These are phyloP conservation scores for Phrynocephalus guinanensis DNA, from an alignment of 2,797 vertebrate species.

Conservation along the genomic window DNA sequence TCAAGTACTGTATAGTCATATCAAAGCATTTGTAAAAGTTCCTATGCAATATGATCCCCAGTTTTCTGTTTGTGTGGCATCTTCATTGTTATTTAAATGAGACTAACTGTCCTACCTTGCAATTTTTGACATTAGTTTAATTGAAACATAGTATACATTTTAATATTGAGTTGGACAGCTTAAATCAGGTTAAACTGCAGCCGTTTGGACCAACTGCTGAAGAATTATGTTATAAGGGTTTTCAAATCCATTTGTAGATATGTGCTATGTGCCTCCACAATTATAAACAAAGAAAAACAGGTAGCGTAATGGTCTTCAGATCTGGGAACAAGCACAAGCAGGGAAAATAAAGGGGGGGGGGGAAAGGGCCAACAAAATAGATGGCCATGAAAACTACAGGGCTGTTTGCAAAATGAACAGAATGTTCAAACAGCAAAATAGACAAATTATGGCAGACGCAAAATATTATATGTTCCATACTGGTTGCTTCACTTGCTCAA, in stretches of 20 bases:
- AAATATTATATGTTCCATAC: neutral
- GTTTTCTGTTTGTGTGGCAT: conserved; percentile 2
- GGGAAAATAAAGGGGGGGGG: neutral
- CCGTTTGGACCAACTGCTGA: neutral
- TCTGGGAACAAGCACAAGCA: neutral
- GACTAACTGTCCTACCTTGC: neutral
- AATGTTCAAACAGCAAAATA: neutral
- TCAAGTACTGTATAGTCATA: neutral
- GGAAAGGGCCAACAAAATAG: neutral
- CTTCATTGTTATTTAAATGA: neutral
- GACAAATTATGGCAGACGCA: neutral
- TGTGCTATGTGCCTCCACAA: neutral
- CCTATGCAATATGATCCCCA: neutral
- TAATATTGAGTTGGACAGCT: conserved; percentile 6
- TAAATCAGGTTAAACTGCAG: neutral
- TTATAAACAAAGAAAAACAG: neutral
- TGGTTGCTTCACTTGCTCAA: neutral
- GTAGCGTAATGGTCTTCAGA: neutral
- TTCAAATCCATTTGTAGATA: neutral
- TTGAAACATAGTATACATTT: neutral
- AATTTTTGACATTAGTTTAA: neutral
- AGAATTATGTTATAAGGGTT: neutral
- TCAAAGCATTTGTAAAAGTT: conserved; percentile 24
- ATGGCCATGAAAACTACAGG: neutral
- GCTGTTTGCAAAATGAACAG: neutral